Percentiles rank a stretch among this genome's conserved stretches.
phyloP scores from a whole-genome alignment of 2,797 vertebrate genomes.

The Sebastes glaucus region DNA sequence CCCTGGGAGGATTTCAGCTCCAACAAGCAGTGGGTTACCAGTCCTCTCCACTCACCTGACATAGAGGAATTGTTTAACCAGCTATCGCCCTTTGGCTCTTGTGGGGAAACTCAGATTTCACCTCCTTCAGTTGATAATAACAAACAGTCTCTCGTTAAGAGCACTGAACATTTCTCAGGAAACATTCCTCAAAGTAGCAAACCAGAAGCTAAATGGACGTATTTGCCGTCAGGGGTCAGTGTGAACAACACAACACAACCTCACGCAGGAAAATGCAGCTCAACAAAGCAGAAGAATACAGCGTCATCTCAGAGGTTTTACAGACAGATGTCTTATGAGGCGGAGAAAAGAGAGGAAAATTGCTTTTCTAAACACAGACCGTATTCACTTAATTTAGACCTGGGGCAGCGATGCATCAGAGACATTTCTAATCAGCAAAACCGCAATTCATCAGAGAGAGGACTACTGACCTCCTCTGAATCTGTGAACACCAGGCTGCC shows the following conservation, averaged over 20 bases:
- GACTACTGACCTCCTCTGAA: slow-evolving; percentile 46
- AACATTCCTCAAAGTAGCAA: slow-evolving; percentile 57
- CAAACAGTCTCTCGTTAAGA: slow-evolving; percentile 23
- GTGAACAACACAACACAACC: slow-evolving; percentile 49
- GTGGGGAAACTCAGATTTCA: slow-evolving; percentile 28
- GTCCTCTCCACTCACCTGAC: slow-evolving; percentile 95
- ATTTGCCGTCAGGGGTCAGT: slow-evolving; percentile 36
- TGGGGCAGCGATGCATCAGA: slow-evolving; percentile 79
- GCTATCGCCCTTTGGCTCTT: slow-evolving; percentile 49
- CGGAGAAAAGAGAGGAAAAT: slow-evolving; percentile 74
- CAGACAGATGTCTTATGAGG: slow-evolving; percentile 80
- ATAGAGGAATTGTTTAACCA: slow-evolving; percentile 84
- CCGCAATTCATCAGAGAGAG: slow-evolving; percentile 63
- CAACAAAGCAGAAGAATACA: slow-evolving; percentile 71
- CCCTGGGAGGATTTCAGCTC: slow-evolving; percentile 90
- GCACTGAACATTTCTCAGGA: slow-evolving; percentile 45
- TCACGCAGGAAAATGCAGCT: slow-evolving; percentile 56
- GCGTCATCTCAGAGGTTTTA: slow-evolving; percentile 73
- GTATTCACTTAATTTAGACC: slow-evolving; percentile 92
- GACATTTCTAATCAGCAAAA: slow-evolving; percentile 83
- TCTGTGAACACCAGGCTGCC: slow-evolving; percentile 58
- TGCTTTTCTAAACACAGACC: slow-evolving; percentile 81
- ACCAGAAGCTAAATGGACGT: slow-evolving; percentile 57
- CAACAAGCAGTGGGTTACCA: slow-evolving; percentile 93
- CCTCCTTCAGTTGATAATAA: slow-evolving; percentile 16